Evolutionary conservation across 2,113 vertebrate species (phyloP).

Genomic region (Chiloscyllium plagiosum): DNA sequence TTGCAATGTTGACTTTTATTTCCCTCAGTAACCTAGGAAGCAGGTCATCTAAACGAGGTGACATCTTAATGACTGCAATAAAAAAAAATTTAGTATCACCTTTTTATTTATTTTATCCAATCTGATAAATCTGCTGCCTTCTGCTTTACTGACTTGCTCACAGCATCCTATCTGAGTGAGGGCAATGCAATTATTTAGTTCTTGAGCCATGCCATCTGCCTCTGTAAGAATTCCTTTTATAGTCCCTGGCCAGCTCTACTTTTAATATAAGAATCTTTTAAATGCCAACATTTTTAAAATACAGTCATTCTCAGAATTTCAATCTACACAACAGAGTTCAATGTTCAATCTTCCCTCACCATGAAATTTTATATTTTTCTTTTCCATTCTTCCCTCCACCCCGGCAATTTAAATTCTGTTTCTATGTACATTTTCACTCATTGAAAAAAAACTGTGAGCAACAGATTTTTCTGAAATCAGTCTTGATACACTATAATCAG

Average conservation of each 20-base stretch:
- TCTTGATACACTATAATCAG: background rate
- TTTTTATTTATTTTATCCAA: background rate
- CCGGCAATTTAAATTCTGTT: background rate
- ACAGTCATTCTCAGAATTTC: background rate
- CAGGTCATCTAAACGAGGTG: background rate
- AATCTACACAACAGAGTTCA: background rate
- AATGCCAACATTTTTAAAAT: background rate
- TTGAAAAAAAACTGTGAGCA: background rate
- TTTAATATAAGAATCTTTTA: background rate
- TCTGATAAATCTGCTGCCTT: background rate
- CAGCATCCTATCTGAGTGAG: background rate
- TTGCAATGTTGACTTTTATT: background rate
- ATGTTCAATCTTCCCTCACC: background rate
- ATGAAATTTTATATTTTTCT: background rate
- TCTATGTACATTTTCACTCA: background rate
- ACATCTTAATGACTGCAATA: background rate
- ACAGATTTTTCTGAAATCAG: background rate
- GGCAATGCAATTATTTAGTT: background rate
- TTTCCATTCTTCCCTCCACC: background rate
- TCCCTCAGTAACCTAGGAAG: background rate
- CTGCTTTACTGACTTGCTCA: background rate
- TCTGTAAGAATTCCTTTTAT: background rate
- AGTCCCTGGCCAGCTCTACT: background rate
- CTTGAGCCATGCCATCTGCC: background rate
- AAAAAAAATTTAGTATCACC: background rate